Conservation (phyloP, 2,113 vertebrate genomes). For the Notiomystis cincta region DNA sequence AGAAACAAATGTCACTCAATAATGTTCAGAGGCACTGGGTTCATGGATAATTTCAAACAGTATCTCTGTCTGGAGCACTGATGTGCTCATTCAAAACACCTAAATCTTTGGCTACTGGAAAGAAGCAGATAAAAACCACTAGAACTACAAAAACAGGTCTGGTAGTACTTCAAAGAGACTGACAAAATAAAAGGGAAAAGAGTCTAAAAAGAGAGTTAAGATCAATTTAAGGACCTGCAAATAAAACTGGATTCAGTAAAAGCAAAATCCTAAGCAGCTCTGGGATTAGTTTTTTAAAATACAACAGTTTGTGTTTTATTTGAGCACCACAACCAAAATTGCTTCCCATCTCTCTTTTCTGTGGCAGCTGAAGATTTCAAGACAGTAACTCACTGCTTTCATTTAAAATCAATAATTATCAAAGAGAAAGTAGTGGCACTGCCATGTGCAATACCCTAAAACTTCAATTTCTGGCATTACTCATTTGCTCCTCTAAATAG, state of each 20-base stretch:
- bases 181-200: constrained; percentile 33
- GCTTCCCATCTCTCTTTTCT: not conserved
- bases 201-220: not conserved
- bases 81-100: constrained; percentile 82
- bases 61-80: constrained; percentile 77
- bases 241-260: not conserved
- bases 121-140: constrained; percentile 70
- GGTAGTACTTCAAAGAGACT: constrained; percentile 70
- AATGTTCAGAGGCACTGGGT: constrained; percentile 74
- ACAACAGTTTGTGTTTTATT: not conserved
- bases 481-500: not conserved
- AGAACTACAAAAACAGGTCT: constrained; percentile 68
- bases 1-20: constrained; percentile 92
- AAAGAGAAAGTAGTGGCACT: not conserved
- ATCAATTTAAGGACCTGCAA: not conserved
- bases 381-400: not conserved
- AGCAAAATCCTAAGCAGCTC: not conserved
- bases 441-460: not conserved
- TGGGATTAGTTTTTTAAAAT: not conserved
- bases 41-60: constrained; percentile 87
- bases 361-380: not conserved
- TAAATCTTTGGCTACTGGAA: constrained; percentile 80
- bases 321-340: not conserved
- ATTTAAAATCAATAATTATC: not conserved
- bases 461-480: not conserved